Percentiles rank a stretch among this genome's conserved stretches.
These are phyloP conservation scores for Microctenopoma steveboyesi DNA, from an alignment of 2,797 vertebrate species.

Conservation along the genomic window DNA sequence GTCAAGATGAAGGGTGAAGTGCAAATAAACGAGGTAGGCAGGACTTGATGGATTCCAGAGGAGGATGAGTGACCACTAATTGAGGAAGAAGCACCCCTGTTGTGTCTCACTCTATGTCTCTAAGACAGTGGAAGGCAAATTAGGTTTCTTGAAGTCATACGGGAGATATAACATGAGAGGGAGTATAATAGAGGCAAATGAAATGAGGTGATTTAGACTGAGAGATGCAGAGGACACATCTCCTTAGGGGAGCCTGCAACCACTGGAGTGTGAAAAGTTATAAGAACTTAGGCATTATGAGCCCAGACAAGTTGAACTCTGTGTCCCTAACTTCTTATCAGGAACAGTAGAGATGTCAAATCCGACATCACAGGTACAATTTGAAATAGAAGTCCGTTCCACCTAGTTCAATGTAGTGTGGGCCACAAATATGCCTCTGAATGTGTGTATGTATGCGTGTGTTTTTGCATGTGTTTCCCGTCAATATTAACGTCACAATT, in stretches of 20 bases:
- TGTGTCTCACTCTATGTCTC: slow-evolving; percentile 60
- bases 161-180: slow-evolving; percentile 63
- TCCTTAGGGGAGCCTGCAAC: slow-evolving; percentile 45
- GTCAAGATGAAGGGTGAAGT: slow-evolving; percentile 67
- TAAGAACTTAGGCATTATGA: slow-evolving; percentile 61
- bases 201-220: slow-evolving; percentile 68
- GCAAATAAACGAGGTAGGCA: slow-evolving; percentile 66
- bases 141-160: slow-evolving; percentile 60
- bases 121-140: slow-evolving; percentile 65
- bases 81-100: slow-evolving; percentile 70
- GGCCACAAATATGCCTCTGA: slow-evolving; percentile 16
- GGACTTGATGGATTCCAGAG: slow-evolving; percentile 73
- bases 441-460: slow-evolving; percentile 9
- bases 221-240: slow-evolving; percentile 61
- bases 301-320: slow-evolving; percentile 56
- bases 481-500: slow-evolving; percentile 21
- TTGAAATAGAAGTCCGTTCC: slow-evolving; percentile 30
- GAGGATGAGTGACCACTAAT: slow-evolving; percentile 80
- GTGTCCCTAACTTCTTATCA: slow-evolving; percentile 50
- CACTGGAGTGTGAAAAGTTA: slow-evolving; percentile 59
- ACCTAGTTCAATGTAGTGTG: slow-evolving; percentile 11
- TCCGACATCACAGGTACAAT: slow-evolving; percentile 44
- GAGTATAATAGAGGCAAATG: slow-evolving; percentile 71
- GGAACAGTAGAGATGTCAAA: slow-evolving; percentile 49
- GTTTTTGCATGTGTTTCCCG: slow-evolving; percentile 1